phyloP scores from a whole-genome alignment of 2,888 invertebrate species.

The Aleiodes alternator region DNA sequence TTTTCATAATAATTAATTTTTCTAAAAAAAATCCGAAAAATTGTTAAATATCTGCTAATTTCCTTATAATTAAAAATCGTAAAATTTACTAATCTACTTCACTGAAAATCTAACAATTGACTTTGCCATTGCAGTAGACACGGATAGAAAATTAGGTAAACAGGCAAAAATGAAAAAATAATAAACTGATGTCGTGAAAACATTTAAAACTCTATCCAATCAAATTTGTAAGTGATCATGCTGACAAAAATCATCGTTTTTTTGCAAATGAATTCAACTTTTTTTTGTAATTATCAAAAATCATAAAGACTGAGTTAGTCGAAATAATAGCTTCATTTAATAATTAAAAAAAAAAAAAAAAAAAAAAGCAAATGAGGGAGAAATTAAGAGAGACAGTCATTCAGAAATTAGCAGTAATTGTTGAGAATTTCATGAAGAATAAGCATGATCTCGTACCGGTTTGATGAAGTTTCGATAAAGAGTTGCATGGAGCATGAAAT shows the following conservation, averaged over 20 bases:
- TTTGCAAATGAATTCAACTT: constrained; percentile 39
- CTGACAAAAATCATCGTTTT: constrained; percentile 59
- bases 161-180: constrained; percentile 14
- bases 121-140: constrained; percentile 70
- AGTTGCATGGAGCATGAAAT: constrained; percentile 65
- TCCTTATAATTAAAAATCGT: neutral
- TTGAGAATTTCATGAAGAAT: constrained; percentile 35
- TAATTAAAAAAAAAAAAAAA: neutral
- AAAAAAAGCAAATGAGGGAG: too few species aligned
- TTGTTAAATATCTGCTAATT: too few species aligned
- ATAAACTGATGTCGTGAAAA: constrained; percentile 61
- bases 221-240: constrained; percentile 74
- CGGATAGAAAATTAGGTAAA: constrained; percentile 70
- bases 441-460: constrained; percentile 72
- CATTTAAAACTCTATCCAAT: constrained; percentile 65
- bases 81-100: neutral
- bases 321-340: constrained; percentile 21
- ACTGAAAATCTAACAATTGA: constrained; percentile 45
- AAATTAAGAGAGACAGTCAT: neutral
- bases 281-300: constrained; percentile 24
- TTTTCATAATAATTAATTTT: too few species aligned
- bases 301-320: neutral
- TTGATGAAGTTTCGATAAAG: constrained; percentile 60
- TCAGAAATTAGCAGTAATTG: neutral
- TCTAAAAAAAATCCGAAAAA: too few species aligned